Percentiles rank a stretch among this genome's conserved stretches.
These are phyloP conservation scores for Chymomyza caudatula DNA, from an alignment of 2,888 invertebrate genomes.

Conservation along the genomic window DNA sequence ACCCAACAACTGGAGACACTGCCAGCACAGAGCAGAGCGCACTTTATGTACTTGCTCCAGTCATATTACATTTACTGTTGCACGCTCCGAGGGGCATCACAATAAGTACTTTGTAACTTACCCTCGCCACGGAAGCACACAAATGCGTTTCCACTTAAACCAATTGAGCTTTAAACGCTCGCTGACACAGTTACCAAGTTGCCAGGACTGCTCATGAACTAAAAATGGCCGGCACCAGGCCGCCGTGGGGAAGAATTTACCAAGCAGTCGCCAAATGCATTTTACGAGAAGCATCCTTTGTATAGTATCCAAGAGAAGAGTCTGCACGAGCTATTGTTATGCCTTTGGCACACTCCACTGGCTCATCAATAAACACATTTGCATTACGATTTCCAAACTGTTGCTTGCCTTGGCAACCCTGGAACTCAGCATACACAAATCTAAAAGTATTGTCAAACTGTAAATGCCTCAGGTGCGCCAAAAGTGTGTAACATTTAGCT, in stretches of 20 bases:
- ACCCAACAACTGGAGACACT: background rate
- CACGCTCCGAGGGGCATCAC: background rate
- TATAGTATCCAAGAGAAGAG: too few species aligned
- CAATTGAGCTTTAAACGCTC: conserved; percentile 67
- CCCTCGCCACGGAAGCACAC: conserved; percentile 17
- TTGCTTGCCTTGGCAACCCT: conserved; percentile 30
- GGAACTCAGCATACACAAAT: conserved; percentile 11
- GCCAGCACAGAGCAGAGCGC: background rate
- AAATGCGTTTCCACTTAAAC: conserved; percentile 56
- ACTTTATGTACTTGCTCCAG: background rate
- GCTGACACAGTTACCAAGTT: conserved; percentile 34
- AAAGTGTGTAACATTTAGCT: conserved; percentile 22
- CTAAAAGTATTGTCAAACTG: conserved; percentile 6
- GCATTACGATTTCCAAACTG: conserved; percentile 45
- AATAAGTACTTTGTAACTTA: conserved; percentile 11
- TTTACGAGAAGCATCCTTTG: background rate
- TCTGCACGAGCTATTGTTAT: background rate
- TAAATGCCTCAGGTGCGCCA: conserved; percentile 1
- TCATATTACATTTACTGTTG: background rate
- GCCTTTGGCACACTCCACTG: conserved; percentile 30
- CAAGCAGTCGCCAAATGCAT: background rate
- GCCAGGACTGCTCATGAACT: background rate
- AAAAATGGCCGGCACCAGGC: background rate
- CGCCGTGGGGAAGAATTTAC: background rate
- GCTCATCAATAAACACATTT: conserved; percentile 42